Evolutionary conservation across 2,888 invertebrate species (phyloP), one percentile per base, ranked within the genome.

Genomic region (Ophraella communa): DNA sequence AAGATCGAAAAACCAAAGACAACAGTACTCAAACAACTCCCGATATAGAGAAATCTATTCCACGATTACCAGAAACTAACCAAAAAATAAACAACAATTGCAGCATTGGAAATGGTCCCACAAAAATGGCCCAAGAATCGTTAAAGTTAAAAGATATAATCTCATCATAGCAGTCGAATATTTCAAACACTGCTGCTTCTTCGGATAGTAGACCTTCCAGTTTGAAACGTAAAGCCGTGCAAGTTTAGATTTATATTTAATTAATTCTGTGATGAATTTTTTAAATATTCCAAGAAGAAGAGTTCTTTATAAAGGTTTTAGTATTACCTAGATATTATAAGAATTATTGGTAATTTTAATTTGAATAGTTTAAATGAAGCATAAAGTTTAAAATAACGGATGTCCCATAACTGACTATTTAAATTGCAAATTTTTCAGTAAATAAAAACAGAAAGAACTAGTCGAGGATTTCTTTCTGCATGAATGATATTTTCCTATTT

Each of bases 21-120:
- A 76, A 64, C 62, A 75, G 80, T 64, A 82, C 82, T 14, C 81
- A 82, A 76, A 82, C 82, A n/a, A 72, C 74, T 23, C 76, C 77
- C 11, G 67, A 75, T 24, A 67, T 75, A 11, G 39, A 60, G 10
- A 59, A 57, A 23, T 23, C n/a, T 10, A 23, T 62, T 35, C 35
- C 54, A 3, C 39, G n/a, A 44, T 8, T 78, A 2, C 70, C 77
- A n/a, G 78, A 79, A 49, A 74, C 74, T 44, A 65, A 76, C 49
- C 76, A 75, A 17, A 81, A 80, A 70, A 75, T 80, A 7, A 82
- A 81, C 72, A 82, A 82, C 71, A 82, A 81, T 61, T 78, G 77
- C 69, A 79, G 76, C 65, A 76, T 81, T 10, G 78, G 77, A 8
- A 81, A 82, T 59, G 82, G 82, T 4, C 82, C 82, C 4, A 71